Conservation (phyloP, 1,140 invertebrate genomes). For the Triops longicaudatus region DNA sequence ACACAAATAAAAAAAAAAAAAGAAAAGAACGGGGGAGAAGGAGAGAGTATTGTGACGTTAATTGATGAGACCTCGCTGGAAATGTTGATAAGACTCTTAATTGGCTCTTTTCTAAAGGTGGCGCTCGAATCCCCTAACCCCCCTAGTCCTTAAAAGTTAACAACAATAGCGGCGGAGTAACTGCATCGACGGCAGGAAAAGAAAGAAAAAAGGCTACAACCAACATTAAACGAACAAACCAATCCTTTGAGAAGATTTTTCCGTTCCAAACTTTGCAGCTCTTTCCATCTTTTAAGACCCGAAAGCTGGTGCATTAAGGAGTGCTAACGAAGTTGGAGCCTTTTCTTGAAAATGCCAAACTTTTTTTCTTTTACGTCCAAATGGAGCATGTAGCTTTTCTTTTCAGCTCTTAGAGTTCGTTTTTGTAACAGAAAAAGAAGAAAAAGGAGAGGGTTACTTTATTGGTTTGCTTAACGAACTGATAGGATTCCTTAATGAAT, state of each 20-base stretch:
- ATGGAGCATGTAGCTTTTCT: not conserved
- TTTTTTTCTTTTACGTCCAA: not conserved
- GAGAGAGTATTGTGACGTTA: not conserved
- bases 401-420: not conserved
- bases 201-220: not conserved
- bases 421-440: no score
- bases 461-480: constrained; percentile 2
- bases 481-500: constrained; percentile 1
- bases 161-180: not conserved
- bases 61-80: constrained; percentile 11
- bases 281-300: constrained; percentile 14
- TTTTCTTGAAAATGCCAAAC: not conserved
- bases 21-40: not conserved
- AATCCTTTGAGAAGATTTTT: not conserved
- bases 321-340: constrained; percentile 5
- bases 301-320: constrained; percentile 11
- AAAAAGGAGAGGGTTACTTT: not conserved
- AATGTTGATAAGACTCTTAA: constrained; percentile 15
- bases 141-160: not conserved
- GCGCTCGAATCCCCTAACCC: not conserved
- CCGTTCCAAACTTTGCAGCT: not conserved
- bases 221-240: not conserved
- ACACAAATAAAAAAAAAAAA: not conserved
- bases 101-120: constrained; percentile 6
- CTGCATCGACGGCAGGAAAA: not conserved